A percentile compares a stretch with the other conserved stretches of the same genome.
phyloP scores from a whole-genome alignment of 2,113 vertebrate species.

The Trematocara marginatum region DNA sequence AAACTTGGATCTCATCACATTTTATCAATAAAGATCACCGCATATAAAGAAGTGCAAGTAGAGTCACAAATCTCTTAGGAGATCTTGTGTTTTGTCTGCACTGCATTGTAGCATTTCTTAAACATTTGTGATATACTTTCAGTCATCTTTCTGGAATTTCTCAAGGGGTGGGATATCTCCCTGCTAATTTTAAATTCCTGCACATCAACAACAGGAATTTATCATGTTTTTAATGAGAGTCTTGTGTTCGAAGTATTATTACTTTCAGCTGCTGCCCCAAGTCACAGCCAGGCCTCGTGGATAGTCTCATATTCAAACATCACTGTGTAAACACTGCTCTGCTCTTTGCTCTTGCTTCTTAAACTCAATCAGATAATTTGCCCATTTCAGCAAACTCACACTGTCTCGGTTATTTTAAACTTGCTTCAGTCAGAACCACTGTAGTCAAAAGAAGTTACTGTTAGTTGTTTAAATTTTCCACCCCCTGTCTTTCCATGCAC shows the following conservation, averaged over 20 bases:
- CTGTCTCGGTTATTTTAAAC: background rate
- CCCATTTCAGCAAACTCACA: background rate
- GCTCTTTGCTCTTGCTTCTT: background rate
- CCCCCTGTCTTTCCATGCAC: background rate
- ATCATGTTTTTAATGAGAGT: background rate
- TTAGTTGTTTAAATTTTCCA: background rate
- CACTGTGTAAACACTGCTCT: background rate
- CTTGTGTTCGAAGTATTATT: background rate
- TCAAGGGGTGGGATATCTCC: conserved; percentile 15
- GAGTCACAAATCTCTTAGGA: background rate
- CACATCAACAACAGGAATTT: conserved; percentile 14
- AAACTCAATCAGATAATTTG: background rate
- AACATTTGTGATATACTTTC: background rate
- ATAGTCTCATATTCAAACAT: background rate
- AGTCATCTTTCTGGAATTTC: conserved; percentile 40
- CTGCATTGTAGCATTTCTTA: background rate
- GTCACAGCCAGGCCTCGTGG: background rate
- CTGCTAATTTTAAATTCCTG: conserved; percentile 34
- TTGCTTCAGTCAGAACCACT: background rate
- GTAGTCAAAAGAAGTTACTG: background rate
- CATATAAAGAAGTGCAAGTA: background rate
- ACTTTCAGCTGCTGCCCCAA: background rate
- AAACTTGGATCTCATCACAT: background rate
- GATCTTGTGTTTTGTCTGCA: background rate
- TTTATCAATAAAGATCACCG: background rate